Conservation (phyloP, 2,888 invertebrate genomes). For the Dolomedes plantarius region DNA sequence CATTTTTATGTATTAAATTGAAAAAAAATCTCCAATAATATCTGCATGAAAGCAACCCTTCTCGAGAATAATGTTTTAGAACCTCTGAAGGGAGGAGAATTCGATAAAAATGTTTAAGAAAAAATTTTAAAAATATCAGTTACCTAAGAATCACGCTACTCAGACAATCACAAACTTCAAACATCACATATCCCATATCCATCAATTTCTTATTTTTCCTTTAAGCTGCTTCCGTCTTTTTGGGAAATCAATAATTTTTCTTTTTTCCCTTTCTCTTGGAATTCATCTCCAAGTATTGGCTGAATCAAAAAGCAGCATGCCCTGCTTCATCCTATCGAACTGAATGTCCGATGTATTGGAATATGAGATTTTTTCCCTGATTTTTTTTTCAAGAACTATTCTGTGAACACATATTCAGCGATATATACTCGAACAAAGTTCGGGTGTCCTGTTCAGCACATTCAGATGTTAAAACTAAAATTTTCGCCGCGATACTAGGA, state of each 20-base stretch:
- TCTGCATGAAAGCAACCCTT: background rate
- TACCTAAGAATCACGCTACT: conserved; percentile 13
- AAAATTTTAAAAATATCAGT: background rate
- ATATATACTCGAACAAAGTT: background rate
- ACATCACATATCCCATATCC: conserved; percentile 13
- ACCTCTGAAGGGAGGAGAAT: background rate
- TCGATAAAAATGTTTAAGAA: background rate
- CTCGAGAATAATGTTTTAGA: background rate
- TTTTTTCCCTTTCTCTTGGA: conserved; percentile 3
- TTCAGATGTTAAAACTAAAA: background rate
- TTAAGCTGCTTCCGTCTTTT: conserved; percentile 6
- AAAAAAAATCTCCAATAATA: background rate
- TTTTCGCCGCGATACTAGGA: background rate
- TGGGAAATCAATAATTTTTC: background rate
- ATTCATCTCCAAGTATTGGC: conserved; percentile 21
- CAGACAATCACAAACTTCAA: conserved; percentile 9
- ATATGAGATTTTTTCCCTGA: background rate
- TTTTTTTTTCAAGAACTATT: background rate
- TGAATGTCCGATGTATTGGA: conserved; percentile 7
- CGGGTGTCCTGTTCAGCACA: background rate
- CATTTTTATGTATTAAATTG: background rate
- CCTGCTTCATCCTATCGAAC: background rate
- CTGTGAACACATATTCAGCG: background rate
- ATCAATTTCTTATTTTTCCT: conserved; percentile 18
- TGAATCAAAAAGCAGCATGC: conserved; percentile 20